Base-by-base conservation (phyloP, 2,888 invertebrate species). In the Platerodrilus igneus region DNA sequence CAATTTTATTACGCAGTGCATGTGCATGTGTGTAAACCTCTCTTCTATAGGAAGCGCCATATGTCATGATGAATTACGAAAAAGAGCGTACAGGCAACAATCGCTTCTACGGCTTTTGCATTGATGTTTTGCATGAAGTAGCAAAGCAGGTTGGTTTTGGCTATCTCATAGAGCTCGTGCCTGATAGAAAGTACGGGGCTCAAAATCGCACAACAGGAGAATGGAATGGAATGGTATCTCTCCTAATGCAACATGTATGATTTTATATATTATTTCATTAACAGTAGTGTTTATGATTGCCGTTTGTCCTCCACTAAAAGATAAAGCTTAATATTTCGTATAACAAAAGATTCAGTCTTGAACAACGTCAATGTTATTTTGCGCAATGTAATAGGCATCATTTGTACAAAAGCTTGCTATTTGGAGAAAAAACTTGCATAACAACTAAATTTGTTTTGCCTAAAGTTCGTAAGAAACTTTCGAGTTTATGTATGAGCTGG, bases 101-200 rank as follows among this genome's bases (percentile, higher is more conserved):
- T 49, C 73, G 83, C 41, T 87, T 83, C 68, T 84, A 80, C 66
- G 86, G 86, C 33, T 87, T 85, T 67, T 86, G 86, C 67, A 80
- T 86, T 47, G 86, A 87, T 63, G 73, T 86, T 27, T 71, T 85
- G 54, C 77, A 81, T 57, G 71, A 74, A 40, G 75, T 85, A 52
- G 77, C 83, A 2, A 74, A 73, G 48, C 74, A 79, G 58, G 76
- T 83, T 20, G 83, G 83, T 29, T 84, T 84, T 65, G 77, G 80
- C 53, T 85, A 83, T 63, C 75, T 80, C 41, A 64, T 84, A 56
- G 80, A 82, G 57, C 68, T 83, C 48, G 82, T 81, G 17, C 81
- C 82, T 3, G 83, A 84, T 64, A 68, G 77, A 48, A 81, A 82
- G 59, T 80, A 80, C 60, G 79, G 80, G 22, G 78, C 77, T 27